Evolutionary conservation across 2,113 vertebrate genomes (phyloP), one percentile per base, ranked within the genome.

Genomic region (Macrotis lagotis): DNA sequence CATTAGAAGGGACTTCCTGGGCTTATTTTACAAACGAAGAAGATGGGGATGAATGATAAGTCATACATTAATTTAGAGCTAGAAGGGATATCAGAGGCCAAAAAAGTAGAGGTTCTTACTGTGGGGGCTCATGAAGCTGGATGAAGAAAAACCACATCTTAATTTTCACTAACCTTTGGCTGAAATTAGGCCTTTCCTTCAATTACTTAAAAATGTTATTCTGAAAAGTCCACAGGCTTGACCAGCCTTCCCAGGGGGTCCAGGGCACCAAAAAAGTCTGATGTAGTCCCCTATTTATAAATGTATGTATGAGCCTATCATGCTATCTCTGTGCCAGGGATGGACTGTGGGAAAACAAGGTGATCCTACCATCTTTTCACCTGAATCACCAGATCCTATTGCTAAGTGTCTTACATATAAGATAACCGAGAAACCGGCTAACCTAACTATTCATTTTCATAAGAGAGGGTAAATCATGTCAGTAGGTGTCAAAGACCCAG

Each of bases 321-420:
- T 22, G 99, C 99, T 0, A 98, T 99, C 88, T 99, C 99, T 50
- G 99, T 99, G 37, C 99, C 99, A 0, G 99, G 48, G 97, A 92
- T 0, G 99, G 99, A 1, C 98, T 99, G 44, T 96, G 91, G 8
- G 97, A 97, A 93, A 99, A 99, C 49, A 97, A 99, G 99, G 99
- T 99, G 94, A 98, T 48, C 74, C 0, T 0, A 1, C 28, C 8
- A 50, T 52, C 52, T 0, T 1, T 37, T 16, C 0, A 44, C 66
- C 55, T 37, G 12, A 48, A 59, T 88, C 59, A 10, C 31, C 10
- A 31, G 50, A 47, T 22, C 31, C 49, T 22, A 16, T n/a, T 8
- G 0, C 55, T 53, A 89, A 6, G 48, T 44, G 6, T 28, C 0
- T 8, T n/a, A n/a, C n/a, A n/a, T n/a, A n/a, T n/a, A n/a, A n/a